Base-by-base conservation (phyloP, 1,140 invertebrate species). In the Aphis craccivora region DNA sequence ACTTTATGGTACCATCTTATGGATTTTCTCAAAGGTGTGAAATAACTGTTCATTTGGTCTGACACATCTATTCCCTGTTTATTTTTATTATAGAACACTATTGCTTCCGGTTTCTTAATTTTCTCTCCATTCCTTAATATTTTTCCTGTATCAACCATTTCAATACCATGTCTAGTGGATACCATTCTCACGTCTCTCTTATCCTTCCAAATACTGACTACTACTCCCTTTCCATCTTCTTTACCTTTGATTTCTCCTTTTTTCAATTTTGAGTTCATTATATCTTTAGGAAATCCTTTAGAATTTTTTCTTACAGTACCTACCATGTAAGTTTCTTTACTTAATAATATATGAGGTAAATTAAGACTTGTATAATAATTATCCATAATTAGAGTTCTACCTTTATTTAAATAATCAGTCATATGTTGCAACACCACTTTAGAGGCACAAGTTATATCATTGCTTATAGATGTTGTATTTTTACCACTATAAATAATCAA, bases 11-110 rank as follows among this genome's bases (percentile, higher is more conserved):
- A 84, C 95, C 94, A 95, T 94, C 95, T 95, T 91, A 95, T 94
- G 93, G 95, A 94, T 94, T 94, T 95, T 93, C 95, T 94, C 91
- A 95, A 94, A 94, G 95, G 95, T 93, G 94, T 95, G 91, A 94
- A 94, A 94, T 95, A 95, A 43, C 95, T 94, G 91, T 94, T 94
- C 94, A 95, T 95, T 94, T 95, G 95, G 92, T 95, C 95, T 94
- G 95, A 95, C 94, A 95, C 94, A 94, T 95, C 95, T 90, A 95
- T 95, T 94, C 94, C 95, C 94, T 94, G 93, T 53, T 53, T 53
- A 22, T 95, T 95, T 92, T 94, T 94, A 94, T 95, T 95, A 93
- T 95, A 95, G 88, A 95, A 95, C 2, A 95, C 51, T 84, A 95
- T 94, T 18, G 95, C 94, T 94, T 94, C 94, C 83, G 95, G 18